phyloP scores from a whole-genome alignment of 1,140 invertebrate species.

The Drosophila guanche region DNA sequence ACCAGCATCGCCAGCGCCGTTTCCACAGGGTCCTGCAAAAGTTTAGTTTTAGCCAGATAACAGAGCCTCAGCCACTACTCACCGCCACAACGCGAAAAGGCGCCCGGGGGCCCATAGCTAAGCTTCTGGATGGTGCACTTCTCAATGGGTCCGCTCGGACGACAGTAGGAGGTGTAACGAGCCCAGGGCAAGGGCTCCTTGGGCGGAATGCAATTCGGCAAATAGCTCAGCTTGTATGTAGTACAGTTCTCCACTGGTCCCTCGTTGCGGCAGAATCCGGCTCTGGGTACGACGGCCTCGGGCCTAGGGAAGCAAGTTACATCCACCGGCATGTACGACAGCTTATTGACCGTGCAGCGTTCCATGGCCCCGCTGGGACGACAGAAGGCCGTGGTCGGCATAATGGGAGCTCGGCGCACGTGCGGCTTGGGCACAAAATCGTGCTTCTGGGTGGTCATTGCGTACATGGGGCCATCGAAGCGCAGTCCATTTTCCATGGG shows the following conservation, averaged over 20 bases:
- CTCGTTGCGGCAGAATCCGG: constrained; percentile 62
- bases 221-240: constrained; percentile 85
- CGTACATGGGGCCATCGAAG: constrained; percentile 88
- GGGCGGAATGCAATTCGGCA: constrained; percentile 84
- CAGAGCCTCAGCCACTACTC: constrained; percentile 5
- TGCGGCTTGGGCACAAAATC: constrained; percentile 88
- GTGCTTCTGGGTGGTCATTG: constrained; percentile 88
- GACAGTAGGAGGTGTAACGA: constrained; percentile 77
- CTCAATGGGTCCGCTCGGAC: constrained; percentile 82
- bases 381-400: constrained; percentile 85
- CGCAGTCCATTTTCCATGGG: constrained; percentile 72
- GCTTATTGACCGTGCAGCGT: constrained; percentile 84
- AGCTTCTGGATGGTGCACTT: constrained; percentile 86
- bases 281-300: constrained; percentile 47
- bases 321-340: constrained; percentile 85
- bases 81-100: constrained; percentile 76
- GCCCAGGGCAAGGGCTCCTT: constrained; percentile 85
- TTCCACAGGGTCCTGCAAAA: constrained; percentile 53
- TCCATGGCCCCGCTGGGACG: constrained; percentile 84
- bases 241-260: constrained; percentile 84
- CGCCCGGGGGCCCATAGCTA: constrained; percentile 85
- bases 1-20: constrained; percentile 33
- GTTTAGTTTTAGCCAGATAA: neutral
- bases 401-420: constrained; percentile 84
- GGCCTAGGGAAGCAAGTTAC: constrained; percentile 67